Percentiles rank a stretch among this genome's conserved stretches.
Evolutionary conservation across 2,888 invertebrate species (phyloP).

Genomic region (Tromatobia lineatoria): DNA sequence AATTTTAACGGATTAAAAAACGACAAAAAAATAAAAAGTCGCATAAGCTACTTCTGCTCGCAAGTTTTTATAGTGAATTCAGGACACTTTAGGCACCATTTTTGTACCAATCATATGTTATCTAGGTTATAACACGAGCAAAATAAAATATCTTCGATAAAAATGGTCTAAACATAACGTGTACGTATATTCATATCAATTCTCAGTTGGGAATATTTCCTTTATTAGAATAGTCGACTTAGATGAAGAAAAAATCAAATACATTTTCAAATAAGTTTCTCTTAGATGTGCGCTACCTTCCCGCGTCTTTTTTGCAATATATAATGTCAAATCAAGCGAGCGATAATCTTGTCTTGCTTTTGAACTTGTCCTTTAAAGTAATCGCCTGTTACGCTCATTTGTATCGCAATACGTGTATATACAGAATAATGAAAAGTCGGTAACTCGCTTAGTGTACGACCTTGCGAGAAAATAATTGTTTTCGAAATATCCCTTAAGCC

Average conservation of each 20-base stretch:
- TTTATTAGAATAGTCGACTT: neutral
- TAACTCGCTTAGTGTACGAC: neutral
- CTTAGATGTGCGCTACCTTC: neutral
- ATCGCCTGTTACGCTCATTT: neutral
- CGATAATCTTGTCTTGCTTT: neutral
- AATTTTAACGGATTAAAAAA: too few relatives aligned
- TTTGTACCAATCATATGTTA: too few relatives aligned
- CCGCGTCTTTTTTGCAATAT: neutral
- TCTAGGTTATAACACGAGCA: too few relatives aligned
- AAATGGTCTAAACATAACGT: neutral
- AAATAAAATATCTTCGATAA: too few relatives aligned
- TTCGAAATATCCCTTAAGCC: neutral
- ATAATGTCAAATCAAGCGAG: neutral
- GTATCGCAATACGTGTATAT: constrained; percentile 28
- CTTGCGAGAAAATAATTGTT: neutral
- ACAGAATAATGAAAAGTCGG: constrained; percentile 43
- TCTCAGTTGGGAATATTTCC: neutral
- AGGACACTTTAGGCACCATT: too few relatives aligned
- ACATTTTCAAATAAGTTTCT: neutral
- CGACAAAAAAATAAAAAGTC: too few relatives aligned
- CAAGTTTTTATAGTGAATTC: too few relatives aligned
- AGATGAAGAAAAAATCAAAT: too few relatives aligned
- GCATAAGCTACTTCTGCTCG: too few relatives aligned
- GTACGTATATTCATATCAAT: neutral
- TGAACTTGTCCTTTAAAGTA: neutral